Evolutionary conservation across 2,888 invertebrate genomes (phyloP).

Genomic region (Cyclophora punctaria): DNA sequence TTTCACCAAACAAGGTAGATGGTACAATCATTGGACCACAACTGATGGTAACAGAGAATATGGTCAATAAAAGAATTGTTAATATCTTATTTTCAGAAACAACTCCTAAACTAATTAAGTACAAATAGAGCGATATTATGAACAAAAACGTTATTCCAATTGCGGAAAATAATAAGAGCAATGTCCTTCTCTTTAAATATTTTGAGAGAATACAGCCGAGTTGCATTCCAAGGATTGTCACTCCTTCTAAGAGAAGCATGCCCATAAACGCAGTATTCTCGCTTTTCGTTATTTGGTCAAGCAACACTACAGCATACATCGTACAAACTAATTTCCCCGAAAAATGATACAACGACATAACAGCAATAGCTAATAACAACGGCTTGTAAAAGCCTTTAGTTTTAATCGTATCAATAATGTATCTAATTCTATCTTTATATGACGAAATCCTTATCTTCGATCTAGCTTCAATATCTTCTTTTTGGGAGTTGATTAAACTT

Average conservation of each 20-base stretch:
- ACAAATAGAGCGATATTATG: conserved; percentile 40
- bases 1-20: conserved; percentile 39
- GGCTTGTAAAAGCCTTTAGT: conserved; percentile 37
- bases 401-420: conserved; percentile 20
- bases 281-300: conserved; percentile 35
- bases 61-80: conserved; percentile 32
- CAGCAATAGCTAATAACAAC: conserved; percentile 29
- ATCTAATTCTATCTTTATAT: conserved; percentile 17
- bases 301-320: conserved; percentile 42
- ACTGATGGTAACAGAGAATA: conserved; percentile 42
- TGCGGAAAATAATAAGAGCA: conserved; percentile 33
- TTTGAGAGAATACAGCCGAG: conserved; percentile 39
- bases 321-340: conserved; percentile 42
- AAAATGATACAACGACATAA: conserved; percentile 36
- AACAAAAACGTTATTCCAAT: conserved; percentile 38
- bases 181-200: conserved; percentile 35
- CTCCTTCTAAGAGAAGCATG: conserved; percentile 49
- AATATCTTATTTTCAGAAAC: conserved; percentile 34
- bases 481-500: conserved; percentile 30
- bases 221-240: conserved; percentile 48
- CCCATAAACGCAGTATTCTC: conserved; percentile 39
- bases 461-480: conserved; percentile 20
- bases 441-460: conserved; percentile 11
- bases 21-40: conserved; percentile 49
- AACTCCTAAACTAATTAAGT: conserved; percentile 27